Base-by-base conservation (phyloP, 2,888 invertebrate genomes). In the Cheiracanthium punctorium region DNA sequence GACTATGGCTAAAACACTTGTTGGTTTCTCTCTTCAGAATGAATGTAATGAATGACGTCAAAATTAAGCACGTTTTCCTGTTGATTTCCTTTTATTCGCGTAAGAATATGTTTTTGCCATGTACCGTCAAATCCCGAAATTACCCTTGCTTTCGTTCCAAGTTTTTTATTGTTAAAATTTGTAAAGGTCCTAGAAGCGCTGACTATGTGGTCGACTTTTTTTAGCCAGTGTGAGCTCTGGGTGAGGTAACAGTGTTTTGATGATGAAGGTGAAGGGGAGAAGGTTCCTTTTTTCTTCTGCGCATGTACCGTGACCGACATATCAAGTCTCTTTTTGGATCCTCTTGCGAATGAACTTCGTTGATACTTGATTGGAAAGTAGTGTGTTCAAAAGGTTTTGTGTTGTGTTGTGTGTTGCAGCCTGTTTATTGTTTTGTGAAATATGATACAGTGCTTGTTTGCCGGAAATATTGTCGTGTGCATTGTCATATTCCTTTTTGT, bases 221-320 rank as follows among this genome's bases (percentile, higher is more conserved):
- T 84, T 77, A 84, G 77, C 43, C 28, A 52, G 64, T 52, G 65
- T 82, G 74, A 69, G 75, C 82, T 33, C 70, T 41, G 70, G 82
- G 76, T 76, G 82, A 82, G 75, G 82, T 82, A 82, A 82, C 82
- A 69, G 75, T 82, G 76, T 76, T 81, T 82, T 82, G 76, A 82
- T 82, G 76, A 69, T 84, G 84, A 79, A 52, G 52, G 67, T 79
- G 80, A 85, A 79, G 85, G 85, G 80, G 79, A 73, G 48, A 67
- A 69, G 52, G 69, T 82, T 58, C 64, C 73, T 84, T 77, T 79
- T 85, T 85, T 80, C 69, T 85, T 86, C 86, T 86, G 86, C 86
- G 86, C 86, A 86, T 86, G 86, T 74, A 86, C 86, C 86, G 71
- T 86, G 86, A 86, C 86, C 86, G 86, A 80, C 41, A 67, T 86